phyloP scores from a whole-genome alignment of 2,797 vertebrate genomes.

The Prionace glauca region DNA sequence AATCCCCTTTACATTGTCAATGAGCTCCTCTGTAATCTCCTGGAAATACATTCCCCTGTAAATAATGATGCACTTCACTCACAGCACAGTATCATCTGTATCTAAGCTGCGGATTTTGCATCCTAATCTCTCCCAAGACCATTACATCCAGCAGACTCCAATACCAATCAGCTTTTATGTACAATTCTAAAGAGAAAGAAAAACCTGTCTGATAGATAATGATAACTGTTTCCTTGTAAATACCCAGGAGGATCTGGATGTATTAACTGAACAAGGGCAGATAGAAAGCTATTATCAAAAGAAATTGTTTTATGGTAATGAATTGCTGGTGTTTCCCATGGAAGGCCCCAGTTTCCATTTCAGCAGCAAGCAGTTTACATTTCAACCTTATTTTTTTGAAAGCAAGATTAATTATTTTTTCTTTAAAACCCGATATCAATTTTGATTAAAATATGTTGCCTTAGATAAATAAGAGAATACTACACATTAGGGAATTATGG shows the following conservation, averaged over 20 bases:
- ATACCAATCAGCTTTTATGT: neutral
- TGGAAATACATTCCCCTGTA: neutral
- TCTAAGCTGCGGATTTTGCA: neutral
- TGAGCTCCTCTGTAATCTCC: neutral
- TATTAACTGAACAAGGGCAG: slow-evolving; percentile 12
- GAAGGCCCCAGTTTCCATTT: neutral
- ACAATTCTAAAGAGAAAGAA: neutral
- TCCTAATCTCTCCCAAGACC: neutral
- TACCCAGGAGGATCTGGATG: neutral
- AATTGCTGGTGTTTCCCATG: neutral
- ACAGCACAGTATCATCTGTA: neutral
- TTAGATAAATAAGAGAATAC: slow-evolving; percentile 10
- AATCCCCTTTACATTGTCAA: neutral
- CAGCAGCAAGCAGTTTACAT: neutral
- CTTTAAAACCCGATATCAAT: neutral
- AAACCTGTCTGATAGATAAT: neutral
- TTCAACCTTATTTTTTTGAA: neutral
- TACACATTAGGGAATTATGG: neutral
- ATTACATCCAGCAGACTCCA: neutral
- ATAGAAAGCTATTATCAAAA: slow-evolving; percentile 11
- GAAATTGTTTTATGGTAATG: slow-evolving; percentile 12
- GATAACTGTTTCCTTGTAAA: neutral
- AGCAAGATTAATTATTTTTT: slow-evolving; percentile 21
- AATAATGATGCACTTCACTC: neutral
- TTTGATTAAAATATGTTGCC: slow-evolving; percentile 1